phyloP scores from a whole-genome alignment of 2,797 vertebrate species.

The Chelon auratus region DNA sequence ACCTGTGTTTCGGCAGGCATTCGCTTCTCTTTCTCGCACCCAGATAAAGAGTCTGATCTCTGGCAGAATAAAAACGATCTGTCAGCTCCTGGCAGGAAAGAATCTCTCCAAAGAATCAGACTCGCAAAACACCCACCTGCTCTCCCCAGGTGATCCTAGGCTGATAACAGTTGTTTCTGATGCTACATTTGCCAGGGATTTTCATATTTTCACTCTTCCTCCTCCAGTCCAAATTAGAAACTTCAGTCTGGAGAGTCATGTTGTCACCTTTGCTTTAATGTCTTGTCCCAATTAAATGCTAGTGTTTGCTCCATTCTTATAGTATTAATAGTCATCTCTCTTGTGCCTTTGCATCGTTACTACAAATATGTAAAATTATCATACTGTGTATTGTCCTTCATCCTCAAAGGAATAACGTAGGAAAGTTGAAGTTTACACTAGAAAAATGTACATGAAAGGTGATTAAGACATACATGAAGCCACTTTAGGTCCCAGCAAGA shows the following conservation, averaged over 20 bases:
- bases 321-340: not conserved
- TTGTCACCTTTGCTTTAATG: not conserved
- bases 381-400: not conserved
- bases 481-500: not conserved
- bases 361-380: not conserved
- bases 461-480: not conserved
- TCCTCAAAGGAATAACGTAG: not conserved
- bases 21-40: conserved; percentile 50
- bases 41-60: conserved; percentile 70
- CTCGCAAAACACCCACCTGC: conserved; percentile 57
- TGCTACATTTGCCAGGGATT: not conserved
- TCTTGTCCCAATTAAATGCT: conserved; percentile 2
- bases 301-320: not conserved
- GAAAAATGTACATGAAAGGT: conserved; percentile 2
- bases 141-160: conserved; percentile 47
- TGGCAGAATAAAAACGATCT: conserved; percentile 68
- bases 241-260: not conserved
- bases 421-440: not conserved
- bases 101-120: conserved; percentile 45
- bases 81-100: conserved; percentile 66
- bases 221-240: not conserved
- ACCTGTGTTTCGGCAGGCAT: conserved; percentile 70
- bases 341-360: not conserved
- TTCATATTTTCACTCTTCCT: conserved; percentile 23
- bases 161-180: not conserved